Evolutionary conservation across 2,113 vertebrate species (phyloP), one percentile per base, ranked within the genome.

Genomic region (Scortum barcoo): DNA sequence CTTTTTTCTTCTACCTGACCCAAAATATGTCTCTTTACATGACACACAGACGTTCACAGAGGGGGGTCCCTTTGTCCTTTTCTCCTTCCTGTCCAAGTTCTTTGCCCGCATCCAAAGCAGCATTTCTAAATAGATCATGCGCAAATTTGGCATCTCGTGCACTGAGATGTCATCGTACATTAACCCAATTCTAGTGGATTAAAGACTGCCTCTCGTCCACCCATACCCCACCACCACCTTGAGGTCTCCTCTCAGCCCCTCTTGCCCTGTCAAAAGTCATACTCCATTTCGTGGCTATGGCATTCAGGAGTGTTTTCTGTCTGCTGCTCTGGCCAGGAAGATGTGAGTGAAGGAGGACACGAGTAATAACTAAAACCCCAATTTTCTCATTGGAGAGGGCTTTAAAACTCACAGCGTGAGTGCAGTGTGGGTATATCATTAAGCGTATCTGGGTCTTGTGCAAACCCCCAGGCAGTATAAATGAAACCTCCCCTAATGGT

Each of bases 401-500:
- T 83, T 78, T 87, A 89, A 89, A 91, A 83, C 84, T 87, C 86
- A 71, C 88, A 90, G 91, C 86, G 63, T 83, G 91, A 88, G 81
- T 56, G 76, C 69, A 80, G 78, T 77, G 81, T 90, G 84, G 84
- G 53, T 73, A 73, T 84, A 88, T 89, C 89, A 81, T 93, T 92
- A 87, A 84, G 84, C 12, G 26, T 82, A 89, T 91, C 91, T 92
- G 80, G 88, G 84, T 88, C 89, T 81, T 85, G 80, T 76, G 78
- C 73, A 90, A 88, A 89, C 84, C 91, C 78, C 75, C 70, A 79
- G 89, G 91, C 85, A 85, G 72, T 82, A 91, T 80, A 87, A 88
- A 90, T 89, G 88, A 93, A 91, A 86, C 82, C 79, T 89, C 73
- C 84, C 89, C 87, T 90, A 91, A 93, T 93, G 88, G 87, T 70